Base-by-base conservation (phyloP, 37 sponge, comb jelly and placozoan genomes). In the Amphimedon queenslandica region DNA sequence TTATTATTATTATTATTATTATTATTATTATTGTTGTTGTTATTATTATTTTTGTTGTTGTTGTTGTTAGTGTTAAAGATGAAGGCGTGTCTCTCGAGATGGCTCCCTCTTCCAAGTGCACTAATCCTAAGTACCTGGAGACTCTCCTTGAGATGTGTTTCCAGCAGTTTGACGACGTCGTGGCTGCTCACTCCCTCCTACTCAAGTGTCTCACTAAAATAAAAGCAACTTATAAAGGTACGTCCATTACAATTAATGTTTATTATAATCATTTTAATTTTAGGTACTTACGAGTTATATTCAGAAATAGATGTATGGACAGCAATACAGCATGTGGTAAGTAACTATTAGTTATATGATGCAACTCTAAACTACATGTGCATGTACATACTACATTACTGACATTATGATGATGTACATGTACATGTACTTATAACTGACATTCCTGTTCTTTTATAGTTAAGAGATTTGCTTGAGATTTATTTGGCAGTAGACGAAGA, bases 61-160 rank as follows among this genome's bases (percentile, higher is more conserved):
- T n/a, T n/a, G n/a, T n/a, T n/a, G n/a, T n/a, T 60, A 60, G 61
- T n/a, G 61, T n/a, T 60, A n/a, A n/a, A 11, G 61, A 60, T 6
- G 61, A 60, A 60, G 61, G 61, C 21, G 27, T 60, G 5, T n/a
- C 61, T 25, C 23, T 5, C 5, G 5, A 60, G 5, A 6, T 60
- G 8, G 8, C 5, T 6, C 42, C 68, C 2, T n/a, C 63, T 33
- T 29, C 69, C 28, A 71, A 31, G 42, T 57, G 80, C 51, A 73
- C 81, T 74, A 74, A 88, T 57, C 90, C 92, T 23, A 75, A 74
- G 40, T 77, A 91, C 16, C 78, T 97, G 57, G 73, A 58, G 3
- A 80, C 83, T 74, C 71, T 97, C 25, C 79, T 97, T 40, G 68
- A 82, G 40, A 80, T 75, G 40, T 84, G 82, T 29, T 97, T 97